Evolutionary conservation across 2,888 invertebrate genomes (phyloP), one percentile per base, ranked within the genome.

Genomic region (Stenurella melanura): DNA sequence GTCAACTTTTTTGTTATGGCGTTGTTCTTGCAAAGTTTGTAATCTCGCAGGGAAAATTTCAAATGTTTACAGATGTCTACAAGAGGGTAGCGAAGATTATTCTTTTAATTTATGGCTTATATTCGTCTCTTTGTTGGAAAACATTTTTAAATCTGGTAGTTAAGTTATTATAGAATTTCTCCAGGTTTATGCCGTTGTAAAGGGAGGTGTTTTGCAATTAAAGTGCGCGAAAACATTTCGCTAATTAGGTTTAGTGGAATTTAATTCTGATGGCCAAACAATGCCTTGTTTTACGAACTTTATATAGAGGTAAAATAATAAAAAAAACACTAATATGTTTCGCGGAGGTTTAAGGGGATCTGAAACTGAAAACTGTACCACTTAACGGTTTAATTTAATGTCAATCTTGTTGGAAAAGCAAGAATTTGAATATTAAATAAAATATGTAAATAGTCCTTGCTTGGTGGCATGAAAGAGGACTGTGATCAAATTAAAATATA

Each of bases 21-120:
- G 42, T 42, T 15, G 64, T 42, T 64, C 60, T 72, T 73, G 67
- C 71, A 76, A 82, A 80, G 71, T 80, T 82, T 78, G 74, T 80
- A 77, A 73, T 81, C 82, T 78, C 82, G 19, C 57, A 75, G 80
- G 81, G 57, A 79, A 80, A 80, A 83, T 81, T 80, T 74, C 54
- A 69, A 67, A 76, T 76, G 78, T 76, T 78, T 78, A 78, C 78
- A 78, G 78, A 73, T 78, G 78, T 76, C 76, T 73, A 71, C 64
- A 56, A 30, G 72, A 73, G 64, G 76, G 38, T 56, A 17, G 61
- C 60, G 57, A 56, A 58, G 71, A 64, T 70, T 72, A 60, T 71
- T 61, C 66, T 74, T 74, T 61, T 56, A 74, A 76, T 76, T 78
- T 74, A 74, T 74, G 68, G 71, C 68, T 21, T 58, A 66, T 60